phyloP scores from a whole-genome alignment of 2,113 vertebrate species.

The Phocoena phocoena region DNA sequence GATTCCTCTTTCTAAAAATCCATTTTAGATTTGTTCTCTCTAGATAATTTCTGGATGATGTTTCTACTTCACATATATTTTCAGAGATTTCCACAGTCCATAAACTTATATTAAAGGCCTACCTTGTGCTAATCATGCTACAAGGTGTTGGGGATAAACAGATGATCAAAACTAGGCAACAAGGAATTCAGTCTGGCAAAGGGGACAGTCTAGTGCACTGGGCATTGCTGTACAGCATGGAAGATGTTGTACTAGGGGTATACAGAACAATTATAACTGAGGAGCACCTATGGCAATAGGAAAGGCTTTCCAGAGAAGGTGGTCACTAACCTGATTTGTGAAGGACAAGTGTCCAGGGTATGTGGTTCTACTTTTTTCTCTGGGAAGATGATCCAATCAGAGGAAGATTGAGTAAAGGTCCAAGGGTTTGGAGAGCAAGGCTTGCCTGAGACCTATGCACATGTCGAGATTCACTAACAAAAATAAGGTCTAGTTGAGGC shows the following conservation, averaged over 20 bases:
- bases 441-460: neutral
- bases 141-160: neutral
- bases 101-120: neutral
- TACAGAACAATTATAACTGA: neutral
- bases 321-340: neutral
- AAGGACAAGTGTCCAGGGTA: neutral
- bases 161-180: neutral
- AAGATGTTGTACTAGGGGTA: too few relatives aligned
- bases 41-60: neutral
- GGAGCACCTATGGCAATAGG: neutral
- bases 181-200: neutral
- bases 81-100: neutral
- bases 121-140: neutral
- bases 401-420: neutral
- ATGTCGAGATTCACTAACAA: neutral
- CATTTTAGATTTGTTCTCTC: neutral
- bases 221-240: neutral
- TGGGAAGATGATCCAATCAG: neutral
- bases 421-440: neutral
- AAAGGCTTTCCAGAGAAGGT: neutral
- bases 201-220: neutral
- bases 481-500: neutral
- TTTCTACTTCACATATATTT: neutral
- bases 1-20: slow-evolving; percentile 13
- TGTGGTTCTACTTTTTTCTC: neutral